A percentile compares a stretch with the other conserved stretches of the same genome.
Conservation (phyloP, 2,113 vertebrate genomes). For the Rhizomys pruinosus region DNA sequence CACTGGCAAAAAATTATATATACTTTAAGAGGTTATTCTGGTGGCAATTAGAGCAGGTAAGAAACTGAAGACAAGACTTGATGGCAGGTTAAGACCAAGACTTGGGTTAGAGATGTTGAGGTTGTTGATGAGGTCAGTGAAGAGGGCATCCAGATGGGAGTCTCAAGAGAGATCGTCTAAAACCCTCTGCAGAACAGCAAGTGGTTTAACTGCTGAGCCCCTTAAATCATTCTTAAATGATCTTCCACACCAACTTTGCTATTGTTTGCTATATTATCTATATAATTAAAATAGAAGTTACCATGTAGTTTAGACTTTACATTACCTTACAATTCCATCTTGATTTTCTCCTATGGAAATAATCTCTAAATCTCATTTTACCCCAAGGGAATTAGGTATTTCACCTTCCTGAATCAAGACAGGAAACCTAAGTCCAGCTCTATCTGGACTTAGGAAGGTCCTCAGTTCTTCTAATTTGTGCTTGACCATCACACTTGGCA, state of each 20-base stretch:
- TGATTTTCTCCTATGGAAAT: conserved; percentile 29
- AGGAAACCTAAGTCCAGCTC: background rate
- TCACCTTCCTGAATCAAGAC: background rate
- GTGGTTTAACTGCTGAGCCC: too few species aligned
- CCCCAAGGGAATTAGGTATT: background rate
- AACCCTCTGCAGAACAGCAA: background rate
- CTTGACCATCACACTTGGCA: background rate
- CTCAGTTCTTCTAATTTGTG: background rate
- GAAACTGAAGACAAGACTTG: background rate
- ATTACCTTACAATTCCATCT: background rate
- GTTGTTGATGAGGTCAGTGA: background rate
- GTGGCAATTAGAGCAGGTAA: background rate
- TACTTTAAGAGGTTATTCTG: conserved; percentile 30
- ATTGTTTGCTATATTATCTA: conserved; percentile 44
- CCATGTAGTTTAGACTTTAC: conserved; percentile 19
- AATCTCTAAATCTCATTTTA: background rate
- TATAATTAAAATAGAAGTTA: conserved; percentile 36
- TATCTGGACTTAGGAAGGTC: background rate
- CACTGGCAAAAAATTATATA: too few species aligned
- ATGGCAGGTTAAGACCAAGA: background rate
- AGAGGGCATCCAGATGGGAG: background rate
- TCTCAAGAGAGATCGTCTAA: background rate
- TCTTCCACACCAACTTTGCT: conserved; percentile 38
- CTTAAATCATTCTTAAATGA: background rate
- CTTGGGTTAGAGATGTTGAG: background rate